These are phyloP conservation scores for Enoplosus armatus DNA, from an alignment of 2,797 vertebrate genomes.

Conservation along the genomic window DNA sequence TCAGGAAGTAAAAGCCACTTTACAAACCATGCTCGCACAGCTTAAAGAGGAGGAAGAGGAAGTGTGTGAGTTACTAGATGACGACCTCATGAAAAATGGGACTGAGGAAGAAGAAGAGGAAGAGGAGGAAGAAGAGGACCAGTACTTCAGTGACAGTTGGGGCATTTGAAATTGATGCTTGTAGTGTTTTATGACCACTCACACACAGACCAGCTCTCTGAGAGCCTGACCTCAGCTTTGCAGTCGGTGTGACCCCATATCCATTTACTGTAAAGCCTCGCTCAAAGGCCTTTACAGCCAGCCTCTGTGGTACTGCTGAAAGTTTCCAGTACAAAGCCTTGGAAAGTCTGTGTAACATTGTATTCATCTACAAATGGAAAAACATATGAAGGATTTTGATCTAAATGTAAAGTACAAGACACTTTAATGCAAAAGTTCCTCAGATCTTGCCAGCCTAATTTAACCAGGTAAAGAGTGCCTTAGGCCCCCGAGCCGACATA, in stretches of 20 bases:
- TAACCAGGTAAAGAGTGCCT: slow-evolving; percentile 32
- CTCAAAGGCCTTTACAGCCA: slow-evolving; percentile 40
- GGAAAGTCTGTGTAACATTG: slow-evolving; percentile 31
- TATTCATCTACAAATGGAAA: slow-evolving; percentile 2
- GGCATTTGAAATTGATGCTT: slow-evolving; percentile 78
- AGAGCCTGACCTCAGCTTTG: slow-evolving; percentile 62
- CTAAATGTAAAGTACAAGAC: slow-evolving; percentile 34
- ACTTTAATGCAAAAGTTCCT: slow-evolving; percentile 39
- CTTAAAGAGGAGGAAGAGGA: slow-evolving; percentile 83
- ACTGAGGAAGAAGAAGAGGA: slow-evolving; percentile 66
- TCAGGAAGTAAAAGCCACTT: slow-evolving; percentile 90
- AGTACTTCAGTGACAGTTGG: slow-evolving; percentile 91
- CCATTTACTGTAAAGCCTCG: slow-evolving; percentile 64
- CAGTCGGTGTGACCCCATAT: slow-evolving; percentile 58
- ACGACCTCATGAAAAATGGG: slow-evolving; percentile 68
- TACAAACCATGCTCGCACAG: slow-evolving; percentile 88
- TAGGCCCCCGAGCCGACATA: background rate
- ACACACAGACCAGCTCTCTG: slow-evolving; percentile 59
- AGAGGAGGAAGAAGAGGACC: slow-evolving; percentile 82
- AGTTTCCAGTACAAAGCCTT: slow-evolving; percentile 35
- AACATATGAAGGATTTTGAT: slow-evolving; percentile 32
- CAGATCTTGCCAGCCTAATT: slow-evolving; percentile 36
- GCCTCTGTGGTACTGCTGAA: slow-evolving; percentile 50
- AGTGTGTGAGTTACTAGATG: slow-evolving; percentile 53
- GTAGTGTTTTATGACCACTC: slow-evolving; percentile 60